Evolutionary conservation across 2,888 invertebrate species (phyloP).

Genomic region (Acrobasis repandana): DNA sequence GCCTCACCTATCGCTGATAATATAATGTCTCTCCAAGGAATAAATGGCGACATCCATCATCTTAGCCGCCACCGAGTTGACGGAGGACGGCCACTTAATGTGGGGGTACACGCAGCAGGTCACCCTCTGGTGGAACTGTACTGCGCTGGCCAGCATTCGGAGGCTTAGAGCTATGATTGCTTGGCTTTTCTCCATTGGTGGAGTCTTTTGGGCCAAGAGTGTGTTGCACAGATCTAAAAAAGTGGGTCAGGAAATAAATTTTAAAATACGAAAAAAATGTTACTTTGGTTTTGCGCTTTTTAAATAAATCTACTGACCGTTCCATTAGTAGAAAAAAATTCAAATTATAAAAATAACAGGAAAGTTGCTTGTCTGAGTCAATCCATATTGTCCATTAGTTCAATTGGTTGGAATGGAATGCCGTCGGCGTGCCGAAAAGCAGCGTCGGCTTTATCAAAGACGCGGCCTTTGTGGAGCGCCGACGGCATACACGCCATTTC

Average conservation of each 20-base stretch:
- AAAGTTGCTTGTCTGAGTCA: too few species aligned
- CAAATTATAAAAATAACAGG: too few species aligned
- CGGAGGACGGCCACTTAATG: constrained; percentile 56
- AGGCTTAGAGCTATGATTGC: constrained; percentile 52
- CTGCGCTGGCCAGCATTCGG: constrained; percentile 52
- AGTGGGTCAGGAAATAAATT: neutral
- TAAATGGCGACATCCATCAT: constrained; percentile 52
- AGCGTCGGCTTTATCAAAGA: too few species aligned
- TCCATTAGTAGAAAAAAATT: too few species aligned
- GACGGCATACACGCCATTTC: too few species aligned
- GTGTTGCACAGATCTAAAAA: constrained; percentile 59
- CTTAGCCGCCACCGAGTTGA: constrained; percentile 42
- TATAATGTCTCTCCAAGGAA: constrained; percentile 51
- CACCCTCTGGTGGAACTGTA: constrained; percentile 34
- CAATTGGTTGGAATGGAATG: too few species aligned
- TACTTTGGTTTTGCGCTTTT: too few species aligned
- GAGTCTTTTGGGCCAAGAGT: constrained; percentile 52
- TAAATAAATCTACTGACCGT: too few species aligned
- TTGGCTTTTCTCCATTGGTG: constrained; percentile 63
- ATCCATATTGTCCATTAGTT: too few species aligned
- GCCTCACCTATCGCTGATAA: constrained; percentile 60
- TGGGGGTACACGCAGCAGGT: constrained; percentile 59
- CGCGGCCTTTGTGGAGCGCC: too few species aligned
- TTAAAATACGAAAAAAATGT: too few species aligned
- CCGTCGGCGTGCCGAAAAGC: too few species aligned